Base-by-base conservation (phyloP, 2,113 vertebrate species). In the Crotalus horridus region DNA sequence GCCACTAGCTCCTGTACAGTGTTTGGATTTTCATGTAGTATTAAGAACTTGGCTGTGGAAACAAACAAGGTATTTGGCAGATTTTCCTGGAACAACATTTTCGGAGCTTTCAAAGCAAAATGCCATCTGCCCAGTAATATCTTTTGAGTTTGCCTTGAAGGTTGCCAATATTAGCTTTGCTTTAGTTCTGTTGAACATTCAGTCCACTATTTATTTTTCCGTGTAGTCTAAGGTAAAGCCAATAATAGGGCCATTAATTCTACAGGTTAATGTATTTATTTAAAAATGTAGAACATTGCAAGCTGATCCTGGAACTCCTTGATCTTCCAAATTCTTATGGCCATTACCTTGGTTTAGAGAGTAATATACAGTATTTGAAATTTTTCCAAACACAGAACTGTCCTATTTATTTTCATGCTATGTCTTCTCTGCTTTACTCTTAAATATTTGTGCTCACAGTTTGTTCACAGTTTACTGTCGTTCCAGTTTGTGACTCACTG, bases 321-420 rank as follows among this genome's bases (percentile, higher is more conserved):
- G 39, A 3, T 24, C n/a, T 92, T 53, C 46, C 29, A 87, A 51
- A 87, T 59, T 26, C 17, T 87, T 87, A 20, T 48, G 24, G 6
- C 53, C 29, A 21, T 39, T 53, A 46, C 9, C 43, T 33, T 59
- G n/a, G 2, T 6, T 39, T 10, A n/a, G 54, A 3, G 0, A 0
- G 11, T 17, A 64, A 46, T 56, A 39, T 39, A 20, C 0, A 9
- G 23, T 91, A 29, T 39, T 10, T 0, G 20, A 48, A 87, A 46
- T 33, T 8, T 0, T 3, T 61, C 93, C 61, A 1, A 33, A 13
- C 90, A 69, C 33, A 43, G 53, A 86, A 88, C 54, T 93, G 88
- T 0, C 0, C 69, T 81, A 91, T 43, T 33, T 61, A 61, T n/a
- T 0, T 69, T 13, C 21, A 10, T 21, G 11, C 23, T 39, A 33